Evolutionary conservation across 2,888 invertebrate genomes (phyloP).

Genomic region (Amphipyra tragopoginis): DNA sequence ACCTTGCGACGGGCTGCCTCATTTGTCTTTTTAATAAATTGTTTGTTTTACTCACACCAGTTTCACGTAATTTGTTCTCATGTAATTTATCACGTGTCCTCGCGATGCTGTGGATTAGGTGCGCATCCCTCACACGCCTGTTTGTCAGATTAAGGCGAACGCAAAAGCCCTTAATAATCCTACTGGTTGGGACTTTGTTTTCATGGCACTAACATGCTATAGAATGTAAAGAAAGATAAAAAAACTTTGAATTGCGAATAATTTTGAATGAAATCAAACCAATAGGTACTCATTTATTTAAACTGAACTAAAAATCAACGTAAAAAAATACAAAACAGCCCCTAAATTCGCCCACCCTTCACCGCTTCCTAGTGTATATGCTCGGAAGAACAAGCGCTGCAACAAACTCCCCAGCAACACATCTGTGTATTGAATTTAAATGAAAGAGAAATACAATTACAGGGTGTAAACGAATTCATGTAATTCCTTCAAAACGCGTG

Average conservation of each 20-base stretch:
- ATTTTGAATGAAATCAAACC: not conserved
- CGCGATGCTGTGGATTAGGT: conserved; percentile 76
- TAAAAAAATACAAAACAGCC: too few relatives aligned
- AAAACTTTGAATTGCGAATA: not conserved
- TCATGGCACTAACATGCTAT: not conserved
- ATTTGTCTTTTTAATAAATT: conserved; percentile 84
- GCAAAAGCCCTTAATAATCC: conserved; percentile 44
- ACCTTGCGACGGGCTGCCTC: conserved; percentile 67
- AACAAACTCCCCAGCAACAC: too few relatives aligned
- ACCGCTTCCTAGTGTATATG: too few relatives aligned
- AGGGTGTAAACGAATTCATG: too few relatives aligned
- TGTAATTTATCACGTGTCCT: conserved; percentile 82
- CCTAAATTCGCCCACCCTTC: too few relatives aligned
- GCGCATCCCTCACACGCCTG: conserved; percentile 72
- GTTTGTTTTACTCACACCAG: conserved; percentile 80
- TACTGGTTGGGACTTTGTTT: conserved; percentile 16
- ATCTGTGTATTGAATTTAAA: too few relatives aligned
- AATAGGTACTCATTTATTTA: too few relatives aligned
- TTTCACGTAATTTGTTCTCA: conserved; percentile 79
- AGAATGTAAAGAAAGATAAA: not conserved
- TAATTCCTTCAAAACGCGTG: too few relatives aligned
- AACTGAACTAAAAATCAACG: too few relatives aligned
- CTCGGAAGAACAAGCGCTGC: too few relatives aligned
- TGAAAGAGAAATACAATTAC: too few relatives aligned
- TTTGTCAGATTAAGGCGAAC: conserved; percentile 70